Percentiles rank a stretch among this genome's conserved stretches.
Conservation (phyloP, 2,888 invertebrate genomes). For the Conops quadrifasciatus region DNA sequence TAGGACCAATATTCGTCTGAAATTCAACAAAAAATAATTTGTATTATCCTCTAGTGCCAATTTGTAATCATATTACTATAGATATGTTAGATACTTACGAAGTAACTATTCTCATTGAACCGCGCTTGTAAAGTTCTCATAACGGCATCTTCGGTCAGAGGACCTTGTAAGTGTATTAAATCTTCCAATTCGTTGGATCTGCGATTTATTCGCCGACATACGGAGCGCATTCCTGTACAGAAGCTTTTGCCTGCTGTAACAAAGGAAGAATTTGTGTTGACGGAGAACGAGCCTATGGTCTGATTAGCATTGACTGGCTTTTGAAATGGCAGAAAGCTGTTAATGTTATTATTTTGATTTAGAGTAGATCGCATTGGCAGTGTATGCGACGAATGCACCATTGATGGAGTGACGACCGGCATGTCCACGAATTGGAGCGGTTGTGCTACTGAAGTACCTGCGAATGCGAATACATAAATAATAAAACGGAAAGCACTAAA, state of each 20-base stretch:
- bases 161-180: conserved; percentile 90
- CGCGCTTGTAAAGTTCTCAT: conserved; percentile 90
- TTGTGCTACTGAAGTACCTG: conserved; percentile 3
- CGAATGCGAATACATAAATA: not conserved
- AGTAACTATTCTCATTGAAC: conserved; percentile 85
- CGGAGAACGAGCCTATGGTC: conserved; percentile 42
- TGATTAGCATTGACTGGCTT: conserved; percentile 60
- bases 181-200: conserved; percentile 75
- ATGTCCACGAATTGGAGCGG: conserved; percentile 30
- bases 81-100: conserved; percentile 72
- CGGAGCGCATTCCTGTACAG: conserved; percentile 22
- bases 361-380: conserved; percentile 46
- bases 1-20: conserved; percentile 93
- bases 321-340: conserved; percentile 49
- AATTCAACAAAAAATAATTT: conserved; percentile 45
- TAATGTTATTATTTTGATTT: conserved; percentile 40
- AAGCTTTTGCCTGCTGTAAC: not conserved
- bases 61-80: not conserved
- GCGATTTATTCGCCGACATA: conserved; percentile 43
- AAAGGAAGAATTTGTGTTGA: conserved; percentile 5
- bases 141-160: conserved; percentile 93
- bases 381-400: conserved; percentile 43
- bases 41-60: conserved; percentile 4
- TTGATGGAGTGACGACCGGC: conserved; percentile 37
- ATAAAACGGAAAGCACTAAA: not conserved